Base-by-base conservation (phyloP, 2,888 invertebrate genomes). In the Chirona hameri region DNA sequence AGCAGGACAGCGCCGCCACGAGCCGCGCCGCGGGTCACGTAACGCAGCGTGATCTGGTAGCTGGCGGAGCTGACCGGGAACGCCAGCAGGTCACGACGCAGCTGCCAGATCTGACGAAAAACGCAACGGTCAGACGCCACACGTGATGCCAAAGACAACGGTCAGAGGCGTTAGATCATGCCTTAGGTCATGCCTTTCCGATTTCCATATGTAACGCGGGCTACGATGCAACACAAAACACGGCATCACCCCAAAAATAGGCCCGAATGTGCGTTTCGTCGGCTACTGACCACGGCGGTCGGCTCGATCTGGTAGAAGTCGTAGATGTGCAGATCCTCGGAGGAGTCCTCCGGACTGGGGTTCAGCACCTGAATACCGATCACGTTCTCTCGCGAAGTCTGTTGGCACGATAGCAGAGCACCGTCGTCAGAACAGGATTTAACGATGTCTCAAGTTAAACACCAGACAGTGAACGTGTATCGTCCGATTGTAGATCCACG, bases 31-130 rank as follows among this genome's bases (percentile, higher is more conserved):
- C 96, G 95, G 84, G 91, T 90, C 27, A 80, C 18, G 86, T 96
- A 97, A 84, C 93, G 92, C 72, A 97, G 87, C 0, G 94, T 91
- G 65, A 96, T 90, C 12, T 93, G 93, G 87, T 93, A 96, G 84
- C 94, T 94, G 85, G 92, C 93, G 82, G 96, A 96, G 0, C 95
- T 93, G 0, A 94, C 92, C 0, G 99, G 99, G 87, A 99, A 99
- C 24, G 95, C 92, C 0, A 94, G 93, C 83, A 97, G 88, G 88
- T 98, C 97, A 55, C 94, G 90, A 86, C 93, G 92, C 0, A 96
- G 89, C 85, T 93, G 91, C 95, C 96, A 97, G 21, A 69, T 29
- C 65, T 81, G 69, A 7, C 60, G 72, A 27, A 27, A 72, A 27
- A 39, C 76, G 39, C 31, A 3, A 39, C 39, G 39, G 39, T 39